A percentile compares a stretch with the other conserved stretches of the same genome.
These are phyloP conservation scores for Vanacampus margaritifer DNA, from an alignment of 2,113 vertebrate species.

Conservation along the genomic window DNA sequence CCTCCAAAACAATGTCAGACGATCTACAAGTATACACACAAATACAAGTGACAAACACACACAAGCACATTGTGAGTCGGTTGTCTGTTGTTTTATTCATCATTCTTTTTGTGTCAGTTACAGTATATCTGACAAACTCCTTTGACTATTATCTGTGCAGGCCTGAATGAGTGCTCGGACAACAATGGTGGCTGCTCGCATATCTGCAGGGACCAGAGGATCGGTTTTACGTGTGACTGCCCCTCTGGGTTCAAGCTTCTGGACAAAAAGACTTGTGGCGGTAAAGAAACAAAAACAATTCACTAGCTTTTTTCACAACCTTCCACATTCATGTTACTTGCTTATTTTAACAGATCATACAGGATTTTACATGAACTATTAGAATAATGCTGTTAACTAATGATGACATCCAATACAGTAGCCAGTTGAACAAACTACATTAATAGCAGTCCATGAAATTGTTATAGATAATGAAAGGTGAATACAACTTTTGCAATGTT, in stretches of 20 bases:
- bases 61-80: slow-evolving; percentile 12
- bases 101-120: slow-evolving; percentile 16
- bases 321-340: not conserved
- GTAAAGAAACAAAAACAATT: slow-evolving; percentile 62
- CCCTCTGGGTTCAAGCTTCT: slow-evolving; percentile 89
- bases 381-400: no score
- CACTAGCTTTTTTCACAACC: not conserved
- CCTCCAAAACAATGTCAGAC: not conserved
- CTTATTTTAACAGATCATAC: not conserved
- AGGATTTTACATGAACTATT: not conserved
- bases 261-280: slow-evolving; percentile 96
- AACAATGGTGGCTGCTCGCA: slow-evolving; percentile 97
- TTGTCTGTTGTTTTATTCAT: slow-evolving; percentile 16
- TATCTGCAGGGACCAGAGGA: slow-evolving; percentile 88
- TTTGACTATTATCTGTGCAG: slow-evolving; percentile 39
- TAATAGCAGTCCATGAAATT: no score
- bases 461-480: no score
- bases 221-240: slow-evolving; percentile 91
- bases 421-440: no score
- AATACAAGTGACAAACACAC: not conserved
- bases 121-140: slow-evolving; percentile 7
- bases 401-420: no score
- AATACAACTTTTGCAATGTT: no score
- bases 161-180: slow-evolving; percentile 76
- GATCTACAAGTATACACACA: slow-evolving; percentile 4